These are phyloP conservation scores for Melieria crassipennis DNA, from an alignment of 2,888 invertebrate species.

Conservation along the genomic window DNA sequence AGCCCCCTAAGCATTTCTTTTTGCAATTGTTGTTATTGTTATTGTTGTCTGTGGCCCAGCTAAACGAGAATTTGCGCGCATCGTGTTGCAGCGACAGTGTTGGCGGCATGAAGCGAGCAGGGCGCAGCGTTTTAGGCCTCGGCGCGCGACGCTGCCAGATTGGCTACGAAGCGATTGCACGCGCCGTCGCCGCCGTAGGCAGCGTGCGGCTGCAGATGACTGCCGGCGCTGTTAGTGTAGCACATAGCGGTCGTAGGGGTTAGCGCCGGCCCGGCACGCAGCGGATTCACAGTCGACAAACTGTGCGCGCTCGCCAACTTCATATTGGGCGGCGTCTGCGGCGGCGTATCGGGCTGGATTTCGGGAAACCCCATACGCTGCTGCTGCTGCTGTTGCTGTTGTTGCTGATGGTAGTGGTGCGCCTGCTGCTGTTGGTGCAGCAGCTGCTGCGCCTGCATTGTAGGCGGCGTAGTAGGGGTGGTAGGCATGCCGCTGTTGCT, in stretches of 20 bases:
- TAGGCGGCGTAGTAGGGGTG: constrained; percentile 48
- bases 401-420: constrained; percentile 44
- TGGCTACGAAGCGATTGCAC: constrained; percentile 35
- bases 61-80: neutral
- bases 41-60: neutral
- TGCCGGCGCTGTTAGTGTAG: constrained; percentile 51
- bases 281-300: constrained; percentile 70
- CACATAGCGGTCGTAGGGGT: constrained; percentile 68
- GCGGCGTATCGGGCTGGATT: constrained; percentile 87
- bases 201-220: constrained; percentile 32
- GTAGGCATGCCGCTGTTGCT: constrained; percentile 47
- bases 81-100: too few species aligned
- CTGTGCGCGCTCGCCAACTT: constrained; percentile 75
- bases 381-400: constrained; percentile 57
- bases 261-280: constrained; percentile 70
- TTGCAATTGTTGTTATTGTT: neutral
- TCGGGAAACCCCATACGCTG: constrained; percentile 81
- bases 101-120: too few species aligned
- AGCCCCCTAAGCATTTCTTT: neutral
- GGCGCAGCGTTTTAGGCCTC: constrained; percentile 26
- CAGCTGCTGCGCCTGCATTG: constrained; percentile 53
- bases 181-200: constrained; percentile 14
- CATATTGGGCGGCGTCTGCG: constrained; percentile 94
- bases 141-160: constrained; percentile 23
- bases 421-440: constrained; percentile 42